Conservation (phyloP, 2,888 invertebrate species). For the Dasypolia templi region DNA sequence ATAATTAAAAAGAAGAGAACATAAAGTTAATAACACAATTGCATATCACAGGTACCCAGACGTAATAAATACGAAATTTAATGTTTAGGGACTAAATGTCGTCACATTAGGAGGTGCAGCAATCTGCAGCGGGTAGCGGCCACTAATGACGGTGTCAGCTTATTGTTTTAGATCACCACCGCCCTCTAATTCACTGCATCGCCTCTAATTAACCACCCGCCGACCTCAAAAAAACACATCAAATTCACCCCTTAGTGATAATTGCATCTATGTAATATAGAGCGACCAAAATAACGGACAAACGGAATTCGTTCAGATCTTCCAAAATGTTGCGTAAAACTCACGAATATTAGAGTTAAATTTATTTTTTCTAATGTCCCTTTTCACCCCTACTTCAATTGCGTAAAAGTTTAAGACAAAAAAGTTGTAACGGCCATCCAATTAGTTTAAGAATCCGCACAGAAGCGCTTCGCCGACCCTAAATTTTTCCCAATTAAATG, state of each 20-base stretch:
- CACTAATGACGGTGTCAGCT: conserved; percentile 84
- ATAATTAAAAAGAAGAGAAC: conserved; percentile 28
- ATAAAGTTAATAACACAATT: conserved; percentile 61
- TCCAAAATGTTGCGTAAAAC: conserved; percentile 55
- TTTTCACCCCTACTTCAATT: conserved; percentile 75
- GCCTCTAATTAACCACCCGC: conserved; percentile 84
- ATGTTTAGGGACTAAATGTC: conserved; percentile 80
- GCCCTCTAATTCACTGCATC: conserved; percentile 87
- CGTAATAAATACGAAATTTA: conserved; percentile 81
- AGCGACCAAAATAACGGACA: conserved; percentile 73
- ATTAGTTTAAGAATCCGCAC: conserved; percentile 89
- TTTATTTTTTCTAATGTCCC: conserved; percentile 67
- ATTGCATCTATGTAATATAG: conserved; percentile 77
- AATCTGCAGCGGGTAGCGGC: conserved; percentile 75
- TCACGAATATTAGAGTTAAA: conserved; percentile 52
- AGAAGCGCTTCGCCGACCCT: conserved; percentile 88
- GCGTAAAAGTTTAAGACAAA: conserved; percentile 85
- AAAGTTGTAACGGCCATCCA: conserved; percentile 89
- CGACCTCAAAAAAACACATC: conserved; percentile 79
- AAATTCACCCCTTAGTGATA: conserved; percentile 84
- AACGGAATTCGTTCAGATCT: conserved; percentile 48
- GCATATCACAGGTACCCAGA: conserved; percentile 66
- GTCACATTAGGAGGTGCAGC: conserved; percentile 85
- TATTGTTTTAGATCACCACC: conserved; percentile 89
- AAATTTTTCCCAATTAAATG: conserved; percentile 90